Conservation (phyloP, 2,797 vertebrate species). For the Pantherophis alleghaniensis region DNA sequence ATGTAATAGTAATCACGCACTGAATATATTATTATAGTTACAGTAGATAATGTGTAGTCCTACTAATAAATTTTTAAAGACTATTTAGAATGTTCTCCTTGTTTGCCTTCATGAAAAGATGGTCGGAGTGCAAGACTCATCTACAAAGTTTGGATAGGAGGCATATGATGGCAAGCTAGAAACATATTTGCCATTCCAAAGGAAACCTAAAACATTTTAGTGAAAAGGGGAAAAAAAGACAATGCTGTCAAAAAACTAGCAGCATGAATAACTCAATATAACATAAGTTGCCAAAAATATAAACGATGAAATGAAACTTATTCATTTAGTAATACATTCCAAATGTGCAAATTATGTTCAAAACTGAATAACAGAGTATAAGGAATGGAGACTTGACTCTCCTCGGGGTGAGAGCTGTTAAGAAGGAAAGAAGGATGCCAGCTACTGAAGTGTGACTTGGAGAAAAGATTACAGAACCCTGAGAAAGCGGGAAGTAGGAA, state of each 20-base stretch:
- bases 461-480: neutral
- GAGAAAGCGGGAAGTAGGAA: neutral
- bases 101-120: slow-evolving; percentile 14
- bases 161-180: neutral
- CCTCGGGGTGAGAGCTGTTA: neutral
- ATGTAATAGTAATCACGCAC: neutral
- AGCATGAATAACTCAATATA: neutral
- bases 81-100: neutral
- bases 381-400: neutral
- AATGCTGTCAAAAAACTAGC: neutral
- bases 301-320: neutral
- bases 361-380: neutral
- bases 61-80: neutral
- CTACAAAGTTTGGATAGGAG: neutral
- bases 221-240: neutral
- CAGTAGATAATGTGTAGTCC: neutral
- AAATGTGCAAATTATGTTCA: neutral
- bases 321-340: neutral
- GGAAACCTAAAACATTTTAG: neutral
- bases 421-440: neutral
- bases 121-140: neutral
- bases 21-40: neutral
- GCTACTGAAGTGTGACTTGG: neutral
- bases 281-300: neutral
- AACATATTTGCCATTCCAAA: slow-evolving; percentile 13